Base-by-base conservation (phyloP, 1,140 invertebrate species). In the Danaus plexippus region DNA sequence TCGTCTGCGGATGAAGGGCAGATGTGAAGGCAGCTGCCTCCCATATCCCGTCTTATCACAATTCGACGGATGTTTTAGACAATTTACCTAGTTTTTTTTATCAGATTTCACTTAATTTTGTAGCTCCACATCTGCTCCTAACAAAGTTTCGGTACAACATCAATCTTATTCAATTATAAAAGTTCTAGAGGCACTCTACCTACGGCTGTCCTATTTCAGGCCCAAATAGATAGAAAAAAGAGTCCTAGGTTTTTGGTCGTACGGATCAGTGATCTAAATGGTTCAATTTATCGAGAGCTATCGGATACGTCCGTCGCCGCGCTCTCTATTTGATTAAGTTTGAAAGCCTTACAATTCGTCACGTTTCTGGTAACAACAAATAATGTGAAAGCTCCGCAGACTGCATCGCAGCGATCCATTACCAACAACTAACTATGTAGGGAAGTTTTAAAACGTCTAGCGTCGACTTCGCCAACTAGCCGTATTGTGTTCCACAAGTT, bases 21-120 rank as follows among this genome's bases (percentile, higher is more conserved):
- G 79, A 81, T 84, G 82, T 60, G 59, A 66, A 47, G 58, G 67
- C 82, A 83, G 80, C 82, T 82, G 82, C 70, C 71, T 66, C 49
- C 55, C 58, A 63, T 59, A 74, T 71, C 66, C 71, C 66, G 59
- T 69, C 73, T 76, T 85, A 78, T 81, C 75, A 79, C 67, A 66
- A 64, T 66, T 55, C 60, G 66, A 69, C 64, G 64, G 57, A 75
- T 77, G 65, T 69, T 73, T 70, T 71, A 70, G 59, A 63, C 60
- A 54, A 69, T 71, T 72, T 60, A 66, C 64, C 64, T 66, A 67
- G 57, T 71, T 70, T 66, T 66, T n/a, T 64, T 64, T 32, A 60
- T 54, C 47, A 9, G 9, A 40, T 32, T 32, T 32, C 22, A 32
- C 22, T 32, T 32, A 2, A 32, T 32, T 32, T 32, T 0, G 22